These are phyloP conservation scores for Diloba caeruleocephala DNA, from an alignment of 2,888 invertebrate species.

Conservation along the genomic window DNA sequence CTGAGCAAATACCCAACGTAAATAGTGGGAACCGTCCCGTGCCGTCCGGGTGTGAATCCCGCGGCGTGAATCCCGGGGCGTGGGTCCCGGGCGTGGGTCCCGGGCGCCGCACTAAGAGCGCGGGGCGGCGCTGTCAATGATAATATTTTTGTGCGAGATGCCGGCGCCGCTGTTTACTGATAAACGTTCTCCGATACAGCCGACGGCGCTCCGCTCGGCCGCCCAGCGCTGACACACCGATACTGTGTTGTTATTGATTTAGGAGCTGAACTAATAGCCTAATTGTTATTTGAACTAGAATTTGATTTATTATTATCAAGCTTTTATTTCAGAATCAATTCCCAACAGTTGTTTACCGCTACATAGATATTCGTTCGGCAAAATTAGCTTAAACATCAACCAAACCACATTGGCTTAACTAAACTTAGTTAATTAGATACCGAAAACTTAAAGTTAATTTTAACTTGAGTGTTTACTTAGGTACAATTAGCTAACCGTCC, in stretches of 20 bases:
- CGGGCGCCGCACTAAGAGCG: neutral
- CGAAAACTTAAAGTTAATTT: constrained; percentile 1
- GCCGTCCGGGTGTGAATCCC: too few species aligned
- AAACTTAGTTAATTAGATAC: constrained; percentile 2
- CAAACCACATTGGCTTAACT: too few species aligned
- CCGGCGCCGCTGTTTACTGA: constrained; percentile 6
- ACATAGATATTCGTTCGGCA: too few species aligned
- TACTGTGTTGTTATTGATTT: constrained; percentile 1
- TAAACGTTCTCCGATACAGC: neutral
- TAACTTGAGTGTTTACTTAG: neutral
- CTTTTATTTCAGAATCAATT: too few species aligned
- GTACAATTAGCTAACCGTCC: neutral
- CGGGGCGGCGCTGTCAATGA: neutral
- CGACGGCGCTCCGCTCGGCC: neutral
- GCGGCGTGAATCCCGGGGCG: neutral
- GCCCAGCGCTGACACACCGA: neutral
- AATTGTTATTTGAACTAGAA: neutral
- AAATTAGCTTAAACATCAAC: too few species aligned
- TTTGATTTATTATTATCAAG: too few species aligned
- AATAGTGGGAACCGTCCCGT: neutral
- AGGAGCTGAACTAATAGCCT: neutral
- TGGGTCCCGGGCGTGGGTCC: neutral
- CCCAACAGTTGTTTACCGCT: too few species aligned
- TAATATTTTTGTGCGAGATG: neutral
- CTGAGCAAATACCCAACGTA: neutral